Conservation (phyloP, 1,140 invertebrate genomes). For the Megalopta genalis region DNA sequence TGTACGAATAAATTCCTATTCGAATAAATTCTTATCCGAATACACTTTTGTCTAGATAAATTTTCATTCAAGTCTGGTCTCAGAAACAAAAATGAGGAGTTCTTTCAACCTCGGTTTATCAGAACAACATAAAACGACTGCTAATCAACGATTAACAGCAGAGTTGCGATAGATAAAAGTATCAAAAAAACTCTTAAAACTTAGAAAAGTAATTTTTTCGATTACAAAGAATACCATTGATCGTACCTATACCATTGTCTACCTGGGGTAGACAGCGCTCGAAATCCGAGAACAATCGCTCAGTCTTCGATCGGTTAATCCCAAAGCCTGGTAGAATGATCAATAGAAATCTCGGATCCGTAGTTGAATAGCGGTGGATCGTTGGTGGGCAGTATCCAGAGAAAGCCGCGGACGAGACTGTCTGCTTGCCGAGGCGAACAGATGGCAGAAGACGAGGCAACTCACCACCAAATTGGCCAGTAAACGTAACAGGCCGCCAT, state of each 20-base stretch:
- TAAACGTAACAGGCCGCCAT: constrained; percentile 50
- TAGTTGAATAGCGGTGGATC: background rate
- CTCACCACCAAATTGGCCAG: constrained; percentile 51
- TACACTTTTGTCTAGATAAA: no score
- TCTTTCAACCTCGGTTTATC: no score
- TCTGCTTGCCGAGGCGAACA: constrained; percentile 44
- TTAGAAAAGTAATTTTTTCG: no score
- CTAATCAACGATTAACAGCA: no score
- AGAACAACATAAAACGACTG: no score
- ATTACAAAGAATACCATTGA: background rate
- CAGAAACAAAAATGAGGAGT: no score
- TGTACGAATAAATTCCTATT: no score
- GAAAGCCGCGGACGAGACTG: constrained; percentile 40
- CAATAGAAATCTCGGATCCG: constrained; percentile 26
- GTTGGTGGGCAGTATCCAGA: background rate
- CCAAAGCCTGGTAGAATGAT: background rate
- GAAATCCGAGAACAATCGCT: background rate
- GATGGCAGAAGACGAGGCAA: constrained; percentile 37
- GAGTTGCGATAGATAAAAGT: no score
- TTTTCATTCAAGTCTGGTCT: no score
- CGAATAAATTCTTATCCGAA: no score
- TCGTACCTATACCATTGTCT: no score
- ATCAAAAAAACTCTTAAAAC: no score
- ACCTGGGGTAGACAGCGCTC: background rate
- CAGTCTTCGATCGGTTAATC: background rate